Conservation (phyloP, 2,888 invertebrate species). For the Portevinia maculata region DNA sequence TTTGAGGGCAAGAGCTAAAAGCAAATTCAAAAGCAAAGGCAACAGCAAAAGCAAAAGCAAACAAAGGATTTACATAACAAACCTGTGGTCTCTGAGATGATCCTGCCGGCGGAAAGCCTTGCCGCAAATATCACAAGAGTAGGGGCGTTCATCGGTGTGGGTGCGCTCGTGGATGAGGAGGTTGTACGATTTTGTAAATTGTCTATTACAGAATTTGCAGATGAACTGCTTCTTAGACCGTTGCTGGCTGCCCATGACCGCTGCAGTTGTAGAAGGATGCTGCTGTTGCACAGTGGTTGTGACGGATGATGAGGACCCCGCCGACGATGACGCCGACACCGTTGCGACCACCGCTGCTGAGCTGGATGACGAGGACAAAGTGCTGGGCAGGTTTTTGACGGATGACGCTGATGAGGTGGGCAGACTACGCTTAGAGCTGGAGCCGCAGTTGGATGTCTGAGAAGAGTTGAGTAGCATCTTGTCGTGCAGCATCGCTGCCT, state of each 20-base stretch:
- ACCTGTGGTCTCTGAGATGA: constrained; percentile 96
- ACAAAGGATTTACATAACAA: constrained; percentile 63
- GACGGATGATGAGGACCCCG: constrained; percentile 54
- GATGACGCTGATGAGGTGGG: constrained; percentile 59
- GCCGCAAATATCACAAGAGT: constrained; percentile 98
- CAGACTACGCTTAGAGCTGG: constrained; percentile 56
- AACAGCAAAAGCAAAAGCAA: constrained; percentile 21
- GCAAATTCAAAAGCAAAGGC: constrained; percentile 21
- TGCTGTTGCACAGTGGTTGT: constrained; percentile 56
- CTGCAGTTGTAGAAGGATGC: constrained; percentile 74
- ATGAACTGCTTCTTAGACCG: constrained; percentile 99
- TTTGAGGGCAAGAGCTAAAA: constrained; percentile 32
- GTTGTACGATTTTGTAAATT: constrained; percentile 98
- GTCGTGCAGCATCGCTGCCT: constrained; percentile 81
- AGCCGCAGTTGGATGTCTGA: constrained; percentile 30
- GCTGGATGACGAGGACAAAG: constrained; percentile 38
- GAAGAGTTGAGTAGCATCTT: constrained; percentile 76
- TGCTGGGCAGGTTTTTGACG: constrained; percentile 60
- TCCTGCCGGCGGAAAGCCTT: constrained; percentile 99
- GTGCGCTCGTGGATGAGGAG: constrained; percentile 98
- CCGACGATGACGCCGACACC: constrained; percentile 11
- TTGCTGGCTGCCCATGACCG: constrained; percentile 77
- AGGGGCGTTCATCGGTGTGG: constrained; percentile 98
- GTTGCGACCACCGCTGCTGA: constrained; percentile 1
- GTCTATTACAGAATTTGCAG: constrained; percentile 98